Evolutionary conservation across 1,140 invertebrate genomes (phyloP).

Genomic region (Magallana ariakensis): DNA sequence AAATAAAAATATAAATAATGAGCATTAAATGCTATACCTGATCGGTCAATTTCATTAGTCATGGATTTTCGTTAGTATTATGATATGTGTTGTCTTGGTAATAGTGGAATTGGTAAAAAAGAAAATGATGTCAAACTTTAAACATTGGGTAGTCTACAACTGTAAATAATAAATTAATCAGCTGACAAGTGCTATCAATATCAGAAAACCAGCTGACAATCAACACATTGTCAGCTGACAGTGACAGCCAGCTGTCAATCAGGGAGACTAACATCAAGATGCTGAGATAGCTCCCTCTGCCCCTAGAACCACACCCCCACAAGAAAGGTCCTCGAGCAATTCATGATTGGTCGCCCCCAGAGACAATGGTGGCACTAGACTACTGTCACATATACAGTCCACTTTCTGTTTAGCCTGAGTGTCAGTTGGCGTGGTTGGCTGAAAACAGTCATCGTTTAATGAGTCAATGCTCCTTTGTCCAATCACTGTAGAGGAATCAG

Average conservation of each 20-base stretch:
- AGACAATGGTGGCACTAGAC: neutral
- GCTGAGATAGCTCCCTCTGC: neutral
- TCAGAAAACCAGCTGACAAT: conserved; percentile 19
- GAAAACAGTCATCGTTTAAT: conserved; percentile 1
- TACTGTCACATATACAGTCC: conserved; percentile 12
- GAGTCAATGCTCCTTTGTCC: conserved; percentile 10
- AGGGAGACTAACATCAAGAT: neutral
- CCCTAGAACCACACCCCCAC: neutral
- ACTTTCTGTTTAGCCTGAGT: neutral
- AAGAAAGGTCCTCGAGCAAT: neutral
- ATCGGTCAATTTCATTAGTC: neutral
- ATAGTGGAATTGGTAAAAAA: too few relatives aligned
- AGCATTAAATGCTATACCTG: too few relatives aligned
- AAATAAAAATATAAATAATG: too few relatives aligned
- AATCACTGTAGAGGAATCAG: neutral
- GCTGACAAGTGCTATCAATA: conserved; percentile 1
- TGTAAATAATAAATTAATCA: neutral
- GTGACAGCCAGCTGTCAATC: conserved; percentile 14
- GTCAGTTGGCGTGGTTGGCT: neutral
- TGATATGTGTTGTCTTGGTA: conserved; percentile 1
- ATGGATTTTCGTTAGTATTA: neutral
- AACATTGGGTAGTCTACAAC: neutral
- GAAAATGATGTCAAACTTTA: neutral
- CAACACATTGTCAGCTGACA: neutral
- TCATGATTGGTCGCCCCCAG: neutral